Percentiles rank a stretch among this genome's conserved stretches.
phyloP scores from a whole-genome alignment of 1,140 invertebrate genomes.

The Semibalanus balanoides region DNA sequence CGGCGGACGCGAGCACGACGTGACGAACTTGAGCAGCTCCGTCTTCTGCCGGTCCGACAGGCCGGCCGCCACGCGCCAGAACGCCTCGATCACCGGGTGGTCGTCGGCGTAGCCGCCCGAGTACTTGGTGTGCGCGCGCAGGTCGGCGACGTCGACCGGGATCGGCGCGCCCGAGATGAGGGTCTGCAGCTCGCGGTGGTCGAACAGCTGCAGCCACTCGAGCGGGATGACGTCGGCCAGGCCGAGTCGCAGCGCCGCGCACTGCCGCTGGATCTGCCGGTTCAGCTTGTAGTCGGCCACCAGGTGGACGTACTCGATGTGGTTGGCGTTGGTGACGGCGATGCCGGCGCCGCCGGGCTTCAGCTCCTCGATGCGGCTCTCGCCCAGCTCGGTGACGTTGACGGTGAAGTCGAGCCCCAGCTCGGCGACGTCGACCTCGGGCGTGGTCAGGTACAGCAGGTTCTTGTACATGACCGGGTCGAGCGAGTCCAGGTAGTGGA shows the following conservation, averaged over 20 bases:
- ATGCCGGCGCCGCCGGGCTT: slow-evolving; percentile 80
- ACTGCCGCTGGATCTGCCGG: slow-evolving; percentile 75
- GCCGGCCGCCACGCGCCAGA: slow-evolving; percentile 65
- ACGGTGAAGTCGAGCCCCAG: slow-evolving; percentile 80
- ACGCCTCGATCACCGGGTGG: slow-evolving; percentile 51
- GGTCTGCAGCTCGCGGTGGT: slow-evolving; percentile 82
- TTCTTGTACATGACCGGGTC: slow-evolving; percentile 87
- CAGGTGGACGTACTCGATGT: slow-evolving; percentile 91
- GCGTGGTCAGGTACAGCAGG: slow-evolving; percentile 61
- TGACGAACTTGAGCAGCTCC: slow-evolving; percentile 88
- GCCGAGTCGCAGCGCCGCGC: slow-evolving; percentile 49
- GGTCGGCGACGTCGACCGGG: slow-evolving; percentile 78
- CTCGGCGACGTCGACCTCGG: slow-evolving; percentile 37
- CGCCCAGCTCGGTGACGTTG: slow-evolving; percentile 73
- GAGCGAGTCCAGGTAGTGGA: slow-evolving; percentile 82
- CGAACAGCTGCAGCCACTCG: slow-evolving; percentile 89
- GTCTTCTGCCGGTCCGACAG: slow-evolving; percentile 73
- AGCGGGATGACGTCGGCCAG: slow-evolving; percentile 75
- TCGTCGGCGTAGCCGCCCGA: slow-evolving; percentile 59
- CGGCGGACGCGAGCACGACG: slow-evolving; percentile 90
- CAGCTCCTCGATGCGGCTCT: slow-evolving; percentile 74
- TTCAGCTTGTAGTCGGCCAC: slow-evolving; percentile 94
- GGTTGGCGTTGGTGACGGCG: slow-evolving; percentile 74
- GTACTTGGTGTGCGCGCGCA: slow-evolving; percentile 71
- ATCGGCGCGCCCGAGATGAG: slow-evolving; percentile 85